Base-by-base conservation (phyloP, 2,797 vertebrate species). In the Ataeniobius toweri region DNA sequence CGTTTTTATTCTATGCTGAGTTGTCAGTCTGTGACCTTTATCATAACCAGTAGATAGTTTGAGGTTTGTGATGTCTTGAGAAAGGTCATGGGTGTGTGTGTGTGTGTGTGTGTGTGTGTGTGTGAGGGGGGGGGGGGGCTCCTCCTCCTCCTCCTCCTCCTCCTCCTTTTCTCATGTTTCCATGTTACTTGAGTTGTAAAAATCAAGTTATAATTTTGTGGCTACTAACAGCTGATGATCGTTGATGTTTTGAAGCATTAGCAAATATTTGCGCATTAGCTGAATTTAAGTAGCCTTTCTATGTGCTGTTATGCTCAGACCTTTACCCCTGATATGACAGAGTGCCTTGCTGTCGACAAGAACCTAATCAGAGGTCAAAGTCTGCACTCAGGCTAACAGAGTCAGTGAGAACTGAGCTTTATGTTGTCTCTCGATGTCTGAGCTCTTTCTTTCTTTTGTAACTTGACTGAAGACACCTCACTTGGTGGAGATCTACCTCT, bases 331-430 rank as follows among this genome's bases (percentile, higher is more conserved):
- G 80, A 74, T 78, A 65, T 79, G 83, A 89, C 65, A 55, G 75
- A 81, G 28, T 94, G 94, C 92, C 90, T 91, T 73, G 94, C 93
- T 96, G 95, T 96, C 92, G 90, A 86, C 88, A 76, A 26, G 65
- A 88, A 88, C 73, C 83, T 91, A 92, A 94, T 96, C 95, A 88
- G 63, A 82, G 95, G 91, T 91, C 94, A 95, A 96, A 96, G 96
- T 96, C 93, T 88, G 75, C 84, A 55, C 51, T 83, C 71, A 56
- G 74, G 71, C 72, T 85, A 41, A 24, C 73, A 50, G 79, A 85
- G 79, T 65, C 88, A 81, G 88, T 82, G 83, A 46, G 67, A 80
- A 53, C 78, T 46, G 71, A 69, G 68, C 75, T 39, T 88, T 84
- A 89, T 89, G 86, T 78, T 84, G 80, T 84, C 68, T 59, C 74